phyloP scores from a whole-genome alignment of 2,888 invertebrate genomes.

The Tiphia femorata region DNA sequence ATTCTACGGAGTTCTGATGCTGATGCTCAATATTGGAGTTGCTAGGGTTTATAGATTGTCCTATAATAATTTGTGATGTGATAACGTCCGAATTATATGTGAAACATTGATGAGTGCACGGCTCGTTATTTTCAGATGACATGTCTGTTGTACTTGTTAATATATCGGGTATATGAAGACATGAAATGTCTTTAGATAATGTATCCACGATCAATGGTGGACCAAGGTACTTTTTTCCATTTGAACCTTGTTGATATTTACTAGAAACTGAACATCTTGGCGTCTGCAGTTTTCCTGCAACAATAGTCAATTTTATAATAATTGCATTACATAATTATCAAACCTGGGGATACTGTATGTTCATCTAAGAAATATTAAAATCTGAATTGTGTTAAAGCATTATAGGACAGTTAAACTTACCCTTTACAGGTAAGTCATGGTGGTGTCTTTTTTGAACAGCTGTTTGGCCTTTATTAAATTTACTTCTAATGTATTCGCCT shows the following conservation, averaged over 20 bases:
- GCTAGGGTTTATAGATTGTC: slow-evolving; percentile 1
- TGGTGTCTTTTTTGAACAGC: too few species aligned
- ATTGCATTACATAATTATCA: not conserved
- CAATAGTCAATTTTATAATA: not conserved
- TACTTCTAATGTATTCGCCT: too few species aligned
- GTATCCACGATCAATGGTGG: slow-evolving; percentile 31
- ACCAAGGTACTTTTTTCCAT: slow-evolving; percentile 13
- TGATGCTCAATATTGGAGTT: not conserved
- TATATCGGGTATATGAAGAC: slow-evolving; percentile 15
- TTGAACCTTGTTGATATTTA: not conserved
- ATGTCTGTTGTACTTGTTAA: slow-evolving; percentile 8
- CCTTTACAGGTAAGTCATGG: too few species aligned
- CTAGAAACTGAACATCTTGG: not conserved
- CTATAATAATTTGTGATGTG: not conserved
- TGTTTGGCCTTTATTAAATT: too few species aligned
- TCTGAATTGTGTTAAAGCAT: not conserved
- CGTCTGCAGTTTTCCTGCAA: not conserved
- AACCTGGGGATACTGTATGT: not conserved
- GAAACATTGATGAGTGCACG: not conserved
- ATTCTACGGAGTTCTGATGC: too few species aligned
- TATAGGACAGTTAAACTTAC: too few species aligned
- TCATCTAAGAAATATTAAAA: not conserved
- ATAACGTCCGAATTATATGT: too few species aligned
- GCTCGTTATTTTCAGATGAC: not conserved
- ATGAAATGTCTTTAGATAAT: slow-evolving; percentile 11